Evolutionary conservation across 2,113 vertebrate genomes (phyloP).

Genomic region (Corvus hawaiiensis): DNA sequence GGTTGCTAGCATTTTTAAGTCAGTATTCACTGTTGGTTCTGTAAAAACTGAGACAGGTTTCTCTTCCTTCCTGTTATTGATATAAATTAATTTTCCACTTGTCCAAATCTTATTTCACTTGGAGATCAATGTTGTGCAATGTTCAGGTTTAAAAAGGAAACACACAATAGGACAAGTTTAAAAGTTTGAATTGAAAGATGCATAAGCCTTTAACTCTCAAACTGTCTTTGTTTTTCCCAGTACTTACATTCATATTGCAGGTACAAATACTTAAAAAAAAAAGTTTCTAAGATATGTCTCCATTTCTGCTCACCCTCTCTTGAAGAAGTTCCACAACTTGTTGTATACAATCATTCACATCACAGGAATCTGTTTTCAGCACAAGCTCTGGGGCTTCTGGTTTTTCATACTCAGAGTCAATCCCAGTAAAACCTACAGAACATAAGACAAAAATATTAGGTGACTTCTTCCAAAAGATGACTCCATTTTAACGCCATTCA

Average conservation of each 20-base stretch:
- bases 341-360: constrained; percentile 93
- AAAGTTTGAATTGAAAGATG: not conserved
- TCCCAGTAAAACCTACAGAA: constrained; percentile 91
- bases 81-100: not conserved
- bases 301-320: constrained; percentile 81
- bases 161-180: not conserved
- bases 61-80: not conserved
- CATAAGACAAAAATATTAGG: not conserved
- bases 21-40: not conserved
- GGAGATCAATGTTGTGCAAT: not conserved
- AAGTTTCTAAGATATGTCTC: not conserved
- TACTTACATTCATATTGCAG: not conserved
- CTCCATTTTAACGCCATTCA: not conserved
- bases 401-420: constrained; percentile 96
- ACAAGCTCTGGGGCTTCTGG: constrained; percentile 95
- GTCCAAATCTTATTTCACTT: not conserved
- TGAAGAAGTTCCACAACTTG: constrained; percentile 95
- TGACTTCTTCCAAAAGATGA: not conserved
- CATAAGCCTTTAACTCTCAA: not conserved
- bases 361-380: constrained; percentile 94
- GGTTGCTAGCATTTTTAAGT: not conserved
- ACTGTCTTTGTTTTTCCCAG: not conserved
- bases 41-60: not conserved
- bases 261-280: not conserved
- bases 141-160: not conserved